Conservation (phyloP, 2,113 vertebrate species). For the Pseudorasbora parva region DNA sequence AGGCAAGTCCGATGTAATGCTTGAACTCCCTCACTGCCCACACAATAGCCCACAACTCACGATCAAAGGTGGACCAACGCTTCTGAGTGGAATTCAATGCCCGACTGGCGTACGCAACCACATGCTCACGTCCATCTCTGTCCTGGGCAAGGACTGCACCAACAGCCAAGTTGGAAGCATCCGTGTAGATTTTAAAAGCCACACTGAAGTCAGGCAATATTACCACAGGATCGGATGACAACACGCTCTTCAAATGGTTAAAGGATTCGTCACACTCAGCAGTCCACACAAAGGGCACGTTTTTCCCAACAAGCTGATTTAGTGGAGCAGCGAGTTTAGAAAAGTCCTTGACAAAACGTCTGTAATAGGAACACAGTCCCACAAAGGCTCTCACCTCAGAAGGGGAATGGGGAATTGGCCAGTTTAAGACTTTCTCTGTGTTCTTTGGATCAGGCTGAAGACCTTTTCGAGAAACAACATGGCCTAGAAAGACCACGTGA, state of each 20-base stretch:
- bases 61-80: slow-evolving; percentile 41
- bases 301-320: slow-evolving; percentile 28
- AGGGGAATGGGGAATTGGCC: slow-evolving; percentile 3
- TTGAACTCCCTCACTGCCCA: slow-evolving; percentile 33
- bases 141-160: slow-evolving; percentile 39
- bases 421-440: slow-evolving; percentile 19
- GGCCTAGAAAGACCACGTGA: slow-evolving; percentile 42
- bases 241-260: background rate
- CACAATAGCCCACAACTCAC: slow-evolving; percentile 46
- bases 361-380: slow-evolving; percentile 39
- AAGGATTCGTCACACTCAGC: background rate
- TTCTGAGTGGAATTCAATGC: slow-evolving; percentile 14
- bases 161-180: slow-evolving; percentile 30
- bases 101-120: slow-evolving; percentile 9
- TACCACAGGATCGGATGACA: slow-evolving; percentile 31
- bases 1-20: slow-evolving; percentile 1
- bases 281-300: slow-evolving; percentile 12
- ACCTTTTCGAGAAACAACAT: slow-evolving; percentile 25
- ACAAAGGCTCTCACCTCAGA: slow-evolving; percentile 36
- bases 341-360: slow-evolving; percentile 29
- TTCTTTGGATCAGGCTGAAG: slow-evolving; percentile 44
- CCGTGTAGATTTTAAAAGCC: slow-evolving; percentile 38
- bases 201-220: slow-evolving; percentile 28
- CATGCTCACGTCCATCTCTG: background rate
- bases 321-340: slow-evolving; percentile 18